Base-by-base conservation (phyloP, 2,888 invertebrate genomes). In the Polymixis flavicincta region DNA sequence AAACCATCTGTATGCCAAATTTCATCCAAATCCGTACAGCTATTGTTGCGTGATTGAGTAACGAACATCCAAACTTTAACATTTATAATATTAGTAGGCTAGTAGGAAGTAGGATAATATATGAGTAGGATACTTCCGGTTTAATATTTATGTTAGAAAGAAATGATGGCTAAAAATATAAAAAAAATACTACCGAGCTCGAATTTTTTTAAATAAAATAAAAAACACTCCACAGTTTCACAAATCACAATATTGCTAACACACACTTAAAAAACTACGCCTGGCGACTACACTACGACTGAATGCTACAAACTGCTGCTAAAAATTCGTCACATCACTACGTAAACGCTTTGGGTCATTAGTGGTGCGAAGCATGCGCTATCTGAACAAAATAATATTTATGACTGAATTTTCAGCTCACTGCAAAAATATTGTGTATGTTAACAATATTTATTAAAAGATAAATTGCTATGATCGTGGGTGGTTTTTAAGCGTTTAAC, bases 221-320 rank as follows among this genome's bases (percentile, higher is more conserved):
- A 72, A 69, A 66, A 66, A 19, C 76, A 78, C 59, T 61, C 37
- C 60, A 78, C 74, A 6, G 52, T 80, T 64, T 59, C 73, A 75
- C 75, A 61, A 61, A 59, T 64, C 76, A 76, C 74, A 61, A 69
- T 75, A 71, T 72, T 25, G 64, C 60, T 78, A 82, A 82, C 76
- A 78, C 78, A 84, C 80, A 85, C 86, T 84, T 80, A 74, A 76
- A 81, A 66, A 87, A 82, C 75, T 76, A 45, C 50, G 50, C 42
- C 52, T 57, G 28, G 59, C 67, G 48, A 66, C 78, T 87, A 83
- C 87, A 87, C 82, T 83, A 80, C 90, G 90, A 89, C 86, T 83
- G 91, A 88, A 90, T 90, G 92, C 92, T 90, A 86, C 91, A 82
- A 90, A 94, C 93, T 93, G 92, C 77, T 91, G 89, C 88, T 89